Conservation (phyloP, 2,797 vertebrate species). For the Limosa lapponica region DNA sequence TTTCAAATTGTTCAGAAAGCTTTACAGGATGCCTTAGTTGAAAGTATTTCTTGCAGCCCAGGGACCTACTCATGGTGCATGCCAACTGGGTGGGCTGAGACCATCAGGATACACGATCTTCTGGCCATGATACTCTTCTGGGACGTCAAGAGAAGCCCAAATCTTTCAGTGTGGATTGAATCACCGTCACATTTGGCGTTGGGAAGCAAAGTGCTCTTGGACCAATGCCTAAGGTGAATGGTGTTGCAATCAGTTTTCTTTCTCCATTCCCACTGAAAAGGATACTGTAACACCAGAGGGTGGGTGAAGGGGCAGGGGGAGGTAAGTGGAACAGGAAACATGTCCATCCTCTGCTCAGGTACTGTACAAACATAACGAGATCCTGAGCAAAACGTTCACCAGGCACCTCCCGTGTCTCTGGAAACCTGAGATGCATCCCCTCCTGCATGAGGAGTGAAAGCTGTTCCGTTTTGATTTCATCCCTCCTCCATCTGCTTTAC, state of each 20-base stretch:
- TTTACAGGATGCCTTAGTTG: neutral
- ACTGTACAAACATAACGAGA: neutral
- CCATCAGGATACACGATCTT: rapidly evolving
- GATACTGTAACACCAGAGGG: rapidly evolving
- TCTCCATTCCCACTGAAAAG: neutral
- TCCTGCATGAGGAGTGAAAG: neutral
- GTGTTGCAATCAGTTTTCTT: neutral
- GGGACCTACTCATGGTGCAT: neutral
- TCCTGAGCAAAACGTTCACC: neutral
- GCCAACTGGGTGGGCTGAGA: neutral
- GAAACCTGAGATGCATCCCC: neutral
- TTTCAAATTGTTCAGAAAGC: neutral
- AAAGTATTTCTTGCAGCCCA: neutral
- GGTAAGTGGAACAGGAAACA: neutral
- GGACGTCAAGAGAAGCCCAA: neutral
- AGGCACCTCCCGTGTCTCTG: neutral
- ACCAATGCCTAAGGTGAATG: neutral
- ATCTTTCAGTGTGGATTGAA: neutral
- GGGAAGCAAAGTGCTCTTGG: neutral
- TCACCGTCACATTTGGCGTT: neutral
- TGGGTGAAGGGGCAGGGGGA: neutral
- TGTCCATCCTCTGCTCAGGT: neutral
- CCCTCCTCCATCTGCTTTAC: neutral
- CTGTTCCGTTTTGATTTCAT: neutral
- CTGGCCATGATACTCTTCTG: neutral